Evolutionary conservation across 1,140 invertebrate species (phyloP).

Genomic region (Cardiocondyla obscurior): DNA sequence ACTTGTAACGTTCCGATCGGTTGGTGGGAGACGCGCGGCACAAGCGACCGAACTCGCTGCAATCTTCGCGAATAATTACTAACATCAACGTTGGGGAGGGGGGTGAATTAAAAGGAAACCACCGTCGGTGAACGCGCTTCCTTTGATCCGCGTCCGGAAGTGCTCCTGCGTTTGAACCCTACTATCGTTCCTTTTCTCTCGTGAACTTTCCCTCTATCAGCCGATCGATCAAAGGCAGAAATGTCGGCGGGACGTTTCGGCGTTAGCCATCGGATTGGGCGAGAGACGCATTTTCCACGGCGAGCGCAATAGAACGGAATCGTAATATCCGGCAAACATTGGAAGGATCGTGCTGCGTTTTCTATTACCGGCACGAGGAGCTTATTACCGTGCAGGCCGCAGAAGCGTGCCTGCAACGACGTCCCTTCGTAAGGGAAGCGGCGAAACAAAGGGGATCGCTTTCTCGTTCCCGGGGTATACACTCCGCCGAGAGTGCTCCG

Average conservation of each 20-base stretch:
- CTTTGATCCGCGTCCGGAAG: constrained; percentile 64
- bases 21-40: not conserved
- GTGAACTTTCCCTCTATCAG: constrained; percentile 1
- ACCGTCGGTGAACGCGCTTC: not conserved
- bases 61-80: constrained; percentile 43
- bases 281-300: not conserved
- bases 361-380: constrained; percentile 56
- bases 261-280: constrained; percentile 38
- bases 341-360: constrained; percentile 56
- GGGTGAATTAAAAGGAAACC: constrained; percentile 50
- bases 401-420: constrained; percentile 60
- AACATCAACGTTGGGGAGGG: constrained; percentile 35
- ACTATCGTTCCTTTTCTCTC: not conserved
- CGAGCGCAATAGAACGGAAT: constrained; percentile 56
- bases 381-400: constrained; percentile 65
- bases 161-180: constrained; percentile 45
- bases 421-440: constrained; percentile 35
- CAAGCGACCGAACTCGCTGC: constrained; percentile 10
- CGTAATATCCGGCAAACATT: constrained; percentile 68
- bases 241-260: constrained; percentile 50
- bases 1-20: not conserved
- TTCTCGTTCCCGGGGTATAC: constrained; percentile 35
- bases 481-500: constrained; percentile 9
- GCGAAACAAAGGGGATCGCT: constrained; percentile 59
- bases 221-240: constrained; percentile 67